A percentile compares a stretch with the other conserved stretches of the same genome.
These are phyloP conservation scores for Pyrgus malvae DNA, from an alignment of 2,888 invertebrate species.

Conservation along the genomic window DNA sequence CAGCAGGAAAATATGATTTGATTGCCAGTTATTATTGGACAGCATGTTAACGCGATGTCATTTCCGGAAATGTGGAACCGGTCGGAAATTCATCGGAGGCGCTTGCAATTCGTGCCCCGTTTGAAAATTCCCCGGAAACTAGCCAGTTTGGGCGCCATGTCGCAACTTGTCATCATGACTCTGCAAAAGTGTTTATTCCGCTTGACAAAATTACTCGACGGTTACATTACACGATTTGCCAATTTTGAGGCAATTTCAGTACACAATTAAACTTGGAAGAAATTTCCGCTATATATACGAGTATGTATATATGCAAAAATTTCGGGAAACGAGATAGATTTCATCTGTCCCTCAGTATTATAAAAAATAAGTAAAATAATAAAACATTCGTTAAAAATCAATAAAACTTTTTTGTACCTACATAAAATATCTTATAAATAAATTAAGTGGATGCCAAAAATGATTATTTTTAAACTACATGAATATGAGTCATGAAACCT, in stretches of 20 bases:
- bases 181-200: constrained; percentile 3
- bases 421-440: too few relatives aligned
- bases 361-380: too few relatives aligned
- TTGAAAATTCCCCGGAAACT: constrained; percentile 63
- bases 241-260: too few relatives aligned
- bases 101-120: constrained; percentile 58
- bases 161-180: constrained; percentile 4
- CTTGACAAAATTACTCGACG: background rate
- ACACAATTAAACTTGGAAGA: too few relatives aligned
- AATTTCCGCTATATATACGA: too few relatives aligned
- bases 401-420: too few relatives aligned
- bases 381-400: too few relatives aligned
- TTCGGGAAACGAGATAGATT: too few relatives aligned
- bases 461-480: too few relatives aligned
- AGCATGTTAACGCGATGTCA: constrained; percentile 51
- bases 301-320: too few relatives aligned
- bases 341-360: too few relatives aligned
- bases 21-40: constrained; percentile 19
- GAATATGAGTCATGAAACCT: background rate
- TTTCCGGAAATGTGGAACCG: constrained; percentile 62
- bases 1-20: constrained; percentile 16
- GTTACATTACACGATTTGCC: background rate
- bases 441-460: too few relatives aligned
- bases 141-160: constrained; percentile 31
- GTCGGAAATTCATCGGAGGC: constrained; percentile 67